A percentile compares a stretch with the other conserved stretches of the same genome.
Evolutionary conservation across 2,113 vertebrate genomes (phyloP).

Genomic region (Nesogale talazaci): DNA sequence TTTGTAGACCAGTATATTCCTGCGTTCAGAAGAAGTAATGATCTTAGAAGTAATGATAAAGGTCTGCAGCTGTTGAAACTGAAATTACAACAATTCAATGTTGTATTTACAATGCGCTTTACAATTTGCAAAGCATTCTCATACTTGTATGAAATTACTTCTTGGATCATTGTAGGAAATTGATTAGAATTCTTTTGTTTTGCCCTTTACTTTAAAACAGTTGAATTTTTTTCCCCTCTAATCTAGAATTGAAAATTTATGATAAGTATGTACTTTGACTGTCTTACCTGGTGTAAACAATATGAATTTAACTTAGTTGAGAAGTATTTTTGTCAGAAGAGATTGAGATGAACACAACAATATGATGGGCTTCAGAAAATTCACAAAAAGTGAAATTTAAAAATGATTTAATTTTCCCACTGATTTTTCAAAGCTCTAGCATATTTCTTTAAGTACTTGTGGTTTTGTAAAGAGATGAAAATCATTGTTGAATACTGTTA

Average conservation of each 20-base stretch:
- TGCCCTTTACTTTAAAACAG: neutral
- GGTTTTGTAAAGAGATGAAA: conserved; percentile 38
- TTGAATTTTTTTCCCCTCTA: neutral
- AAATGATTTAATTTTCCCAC: no score
- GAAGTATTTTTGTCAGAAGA: conserved; percentile 51
- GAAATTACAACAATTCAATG: conserved; percentile 17
- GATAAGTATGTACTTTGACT: conserved; percentile 11
- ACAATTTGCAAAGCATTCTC: neutral
- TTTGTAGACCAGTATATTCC: neutral
- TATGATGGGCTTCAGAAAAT: no score
- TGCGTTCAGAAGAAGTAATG: conserved; percentile 26
- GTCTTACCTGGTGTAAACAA: neutral
- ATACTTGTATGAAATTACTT: neutral
- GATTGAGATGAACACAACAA: neutral
- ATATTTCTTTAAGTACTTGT: conserved; percentile 36
- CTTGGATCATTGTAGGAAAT: conserved; percentile 37
- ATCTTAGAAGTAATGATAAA: neutral
- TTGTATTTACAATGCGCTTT: neutral
- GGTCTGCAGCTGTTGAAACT: conserved; percentile 16
- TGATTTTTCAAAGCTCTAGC: no score
- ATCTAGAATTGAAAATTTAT: conserved; percentile 17
- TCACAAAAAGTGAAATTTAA: no score
- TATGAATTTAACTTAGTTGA: neutral
- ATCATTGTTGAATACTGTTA: conserved; percentile 24
- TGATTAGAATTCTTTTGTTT: neutral